phyloP scores from a whole-genome alignment of 2,113 vertebrate species.

The Nansenia antarctica region DNA sequence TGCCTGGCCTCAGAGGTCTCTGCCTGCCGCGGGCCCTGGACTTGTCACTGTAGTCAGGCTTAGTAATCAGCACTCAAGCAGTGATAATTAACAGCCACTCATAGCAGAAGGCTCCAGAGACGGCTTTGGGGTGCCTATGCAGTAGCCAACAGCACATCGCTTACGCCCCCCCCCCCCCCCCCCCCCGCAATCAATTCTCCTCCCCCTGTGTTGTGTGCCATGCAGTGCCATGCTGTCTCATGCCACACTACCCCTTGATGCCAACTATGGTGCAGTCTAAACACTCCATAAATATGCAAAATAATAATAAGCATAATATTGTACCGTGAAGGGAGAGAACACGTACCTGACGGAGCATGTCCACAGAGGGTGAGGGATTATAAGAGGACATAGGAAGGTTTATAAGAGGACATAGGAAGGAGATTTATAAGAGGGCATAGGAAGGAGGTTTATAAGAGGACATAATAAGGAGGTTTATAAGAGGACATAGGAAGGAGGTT shows the following conservation, averaged over 20 bases:
- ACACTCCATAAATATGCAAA: no score
- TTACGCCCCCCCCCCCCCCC: neutral
- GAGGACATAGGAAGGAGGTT: no score
- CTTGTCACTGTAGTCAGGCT: constrained; percentile 22
- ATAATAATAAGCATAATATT: no score
- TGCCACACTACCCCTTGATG: neutral
- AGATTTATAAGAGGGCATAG: no score
- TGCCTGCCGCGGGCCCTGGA: constrained; percentile 5
- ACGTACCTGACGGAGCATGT: no score
- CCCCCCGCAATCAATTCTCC: neutral
- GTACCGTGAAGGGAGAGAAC: no score
- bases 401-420: no score
- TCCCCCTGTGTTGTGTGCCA: constrained; percentile 9
- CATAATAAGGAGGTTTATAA: no score
- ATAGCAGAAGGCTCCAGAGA: constrained; percentile 20
- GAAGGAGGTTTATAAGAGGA: no score
- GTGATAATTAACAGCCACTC: constrained; percentile 54
- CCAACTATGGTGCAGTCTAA: neutral
- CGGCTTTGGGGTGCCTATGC: constrained; percentile 27
- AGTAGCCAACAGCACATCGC: constrained; percentile 34
- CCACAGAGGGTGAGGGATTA: no score
- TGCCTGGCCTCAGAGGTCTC: constrained; percentile 21
- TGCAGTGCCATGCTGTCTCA: constrained; percentile 3
- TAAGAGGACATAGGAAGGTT: no score
- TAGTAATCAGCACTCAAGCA: constrained; percentile 45